Base-by-base conservation (phyloP, 1,140 invertebrate genomes). In the Diorhabda carinulata region DNA sequence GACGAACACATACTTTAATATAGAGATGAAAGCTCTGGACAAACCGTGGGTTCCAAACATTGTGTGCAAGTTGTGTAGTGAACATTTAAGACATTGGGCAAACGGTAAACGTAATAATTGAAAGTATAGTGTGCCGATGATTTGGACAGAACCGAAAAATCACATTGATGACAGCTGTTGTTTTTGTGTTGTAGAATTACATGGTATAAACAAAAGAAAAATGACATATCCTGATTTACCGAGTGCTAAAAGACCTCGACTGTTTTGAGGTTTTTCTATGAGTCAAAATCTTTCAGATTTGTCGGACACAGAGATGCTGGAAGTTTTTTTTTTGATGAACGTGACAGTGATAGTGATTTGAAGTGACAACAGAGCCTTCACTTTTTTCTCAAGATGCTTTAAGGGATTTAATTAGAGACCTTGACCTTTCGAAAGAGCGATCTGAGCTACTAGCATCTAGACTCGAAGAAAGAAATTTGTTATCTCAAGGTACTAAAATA, bases 31-130 rank as follows among this genome's bases (percentile, higher is more conserved):
- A 25, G 25, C 25, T 25, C 25, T 25, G 25, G 25, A 25, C 25
- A 25, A 25, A 25, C 25, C 25, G 25, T 25, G 25, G 25, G 25
- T 25, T 25, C 25, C 25, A 25, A 25, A 25, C 2, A 25, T 25
- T 25, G 25, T 25, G 25, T 25, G 25, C 25, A 25, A 25, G 25
- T 25, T 25, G 52, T 57, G 64, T 66, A 58, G 25, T 41, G 57
- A 66, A 66, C 3, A 64, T 47, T 52, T 64, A 64, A 44, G 64
- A 66, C 52, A 57, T 3, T 66, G 52, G 44, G 47, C 56, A 57
- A 57, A 57, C 4, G 52, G 41, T 57, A 66, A 66, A 58, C 7
- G 56, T 6, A 57, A 44, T 44, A 2, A 44, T 44, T 45, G 44
- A 9, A 44, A 52, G 10, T 64, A 7, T 45, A 25, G 1, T 47